Conservation (phyloP, 2,797 vertebrate genomes). For the Galago senegalensis region DNA sequence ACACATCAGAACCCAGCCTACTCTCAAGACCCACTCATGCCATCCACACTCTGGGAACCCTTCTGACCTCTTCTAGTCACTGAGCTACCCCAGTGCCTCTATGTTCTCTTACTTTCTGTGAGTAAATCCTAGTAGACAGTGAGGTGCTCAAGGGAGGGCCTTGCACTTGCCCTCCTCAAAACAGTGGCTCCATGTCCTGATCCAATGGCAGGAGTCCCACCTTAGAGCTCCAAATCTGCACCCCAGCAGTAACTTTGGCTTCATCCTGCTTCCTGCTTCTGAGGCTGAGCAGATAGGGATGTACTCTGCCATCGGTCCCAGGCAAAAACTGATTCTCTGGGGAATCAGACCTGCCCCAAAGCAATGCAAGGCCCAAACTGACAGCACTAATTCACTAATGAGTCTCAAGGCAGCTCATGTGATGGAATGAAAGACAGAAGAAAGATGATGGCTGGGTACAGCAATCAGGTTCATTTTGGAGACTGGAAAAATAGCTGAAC, state of each 20-base stretch:
- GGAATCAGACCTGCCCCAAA: neutral
- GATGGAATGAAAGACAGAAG: neutral
- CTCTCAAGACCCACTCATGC: neutral
- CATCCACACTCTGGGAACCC: neutral
- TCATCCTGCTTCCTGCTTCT: constrained; percentile 41
- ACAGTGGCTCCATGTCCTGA: neutral
- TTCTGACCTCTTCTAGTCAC: neutral
- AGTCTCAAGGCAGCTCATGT: neutral
- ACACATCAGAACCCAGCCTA: neutral
- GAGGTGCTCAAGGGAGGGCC: neutral
- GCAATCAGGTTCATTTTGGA: neutral
- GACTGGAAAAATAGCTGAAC: neutral
- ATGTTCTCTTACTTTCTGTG: neutral
- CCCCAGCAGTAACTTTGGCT: neutral
- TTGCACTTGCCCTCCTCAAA: neutral
- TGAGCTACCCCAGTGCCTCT: neutral
- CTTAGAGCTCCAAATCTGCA: constrained; percentile 16
- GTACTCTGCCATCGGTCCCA: neutral
- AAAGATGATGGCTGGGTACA: neutral
- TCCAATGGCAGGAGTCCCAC: neutral
- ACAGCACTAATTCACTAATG: neutral
- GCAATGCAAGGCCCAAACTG: neutral
- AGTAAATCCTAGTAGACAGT: neutral
- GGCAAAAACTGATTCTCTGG: neutral
- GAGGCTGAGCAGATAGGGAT: neutral